phyloP scores from a whole-genome alignment of 2,888 invertebrate genomes.

The Macrosiphum euphorbiae region DNA sequence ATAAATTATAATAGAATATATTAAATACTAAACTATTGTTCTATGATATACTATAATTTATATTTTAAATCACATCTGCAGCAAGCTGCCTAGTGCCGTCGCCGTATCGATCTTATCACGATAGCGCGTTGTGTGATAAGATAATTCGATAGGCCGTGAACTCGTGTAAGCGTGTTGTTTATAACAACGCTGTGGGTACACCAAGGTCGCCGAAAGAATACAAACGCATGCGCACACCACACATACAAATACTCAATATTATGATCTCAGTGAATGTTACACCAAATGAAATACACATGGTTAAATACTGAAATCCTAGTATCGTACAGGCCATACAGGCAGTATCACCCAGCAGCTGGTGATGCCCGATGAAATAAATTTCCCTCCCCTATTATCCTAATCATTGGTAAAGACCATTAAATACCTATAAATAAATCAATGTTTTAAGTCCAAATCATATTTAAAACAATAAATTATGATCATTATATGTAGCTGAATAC shows the following conservation, averaged over 20 bases:
- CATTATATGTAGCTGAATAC: not conserved
- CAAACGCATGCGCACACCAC: not conserved
- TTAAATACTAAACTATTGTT: not conserved
- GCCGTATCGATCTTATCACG: not conserved
- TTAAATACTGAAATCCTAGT: too few species aligned
- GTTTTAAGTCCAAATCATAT: not conserved
- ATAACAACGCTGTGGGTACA: not conserved
- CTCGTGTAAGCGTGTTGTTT: not conserved
- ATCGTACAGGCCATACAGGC: too few species aligned
- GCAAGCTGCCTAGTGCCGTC: not conserved
- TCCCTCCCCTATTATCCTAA: not conserved
- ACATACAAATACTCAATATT: not conserved
- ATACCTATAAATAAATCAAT: too few species aligned
- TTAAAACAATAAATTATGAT: not conserved
- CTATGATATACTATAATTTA: not conserved
- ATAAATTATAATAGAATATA: not conserved
- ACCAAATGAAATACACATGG: too few species aligned
- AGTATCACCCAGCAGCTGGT: too few species aligned
- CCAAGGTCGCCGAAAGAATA: not conserved
- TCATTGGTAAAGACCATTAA: not conserved
- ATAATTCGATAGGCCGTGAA: not conserved
- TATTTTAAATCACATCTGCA: not conserved
- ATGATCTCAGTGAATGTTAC: not conserved
- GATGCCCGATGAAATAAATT: not conserved
- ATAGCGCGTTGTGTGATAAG: not conserved